A percentile compares a stretch with the other conserved stretches of the same genome.
Evolutionary conservation across 1,140 invertebrate genomes (phyloP).

Genomic region (Platyscapa corneri): DNA sequence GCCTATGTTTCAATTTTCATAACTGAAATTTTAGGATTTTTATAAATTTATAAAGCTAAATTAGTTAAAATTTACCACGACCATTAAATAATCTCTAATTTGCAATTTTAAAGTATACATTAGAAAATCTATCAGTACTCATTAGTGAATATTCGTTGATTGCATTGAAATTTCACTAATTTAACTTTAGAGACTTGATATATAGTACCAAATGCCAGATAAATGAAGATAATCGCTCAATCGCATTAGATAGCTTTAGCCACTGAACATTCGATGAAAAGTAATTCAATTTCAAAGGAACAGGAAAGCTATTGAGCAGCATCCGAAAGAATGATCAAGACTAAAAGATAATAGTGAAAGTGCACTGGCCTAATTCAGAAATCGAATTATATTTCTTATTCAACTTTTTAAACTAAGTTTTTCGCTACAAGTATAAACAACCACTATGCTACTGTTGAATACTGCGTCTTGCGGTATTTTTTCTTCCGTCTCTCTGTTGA

Average conservation of each 20-base stretch:
- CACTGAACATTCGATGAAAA: slow-evolving; percentile 6
- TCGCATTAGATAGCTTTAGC: slow-evolving; percentile 30
- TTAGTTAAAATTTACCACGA: background rate
- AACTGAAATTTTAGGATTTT: too few relatives aligned
- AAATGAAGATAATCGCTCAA: slow-evolving; percentile 36
- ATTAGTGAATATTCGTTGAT: slow-evolving; percentile 8
- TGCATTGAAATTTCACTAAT: background rate
- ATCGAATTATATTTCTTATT: slow-evolving; percentile 45
- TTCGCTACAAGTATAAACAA: background rate
- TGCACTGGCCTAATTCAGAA: slow-evolving; percentile 33
- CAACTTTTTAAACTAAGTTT: slow-evolving; percentile 11
- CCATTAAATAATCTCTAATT: background rate
- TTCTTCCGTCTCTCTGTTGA: background rate
- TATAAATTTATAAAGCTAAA: too few relatives aligned
- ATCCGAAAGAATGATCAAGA: slow-evolving; percentile 29
- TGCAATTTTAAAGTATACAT: background rate
- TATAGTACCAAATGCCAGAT: background rate
- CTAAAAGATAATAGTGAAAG: slow-evolving; percentile 48
- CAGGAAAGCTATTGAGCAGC: slow-evolving; percentile 32
- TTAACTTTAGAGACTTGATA: background rate
- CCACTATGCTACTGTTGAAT: background rate
- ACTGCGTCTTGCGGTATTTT: background rate
- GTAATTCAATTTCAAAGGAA: slow-evolving; percentile 36
- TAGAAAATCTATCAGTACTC: background rate
- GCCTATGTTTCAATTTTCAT: too few relatives aligned